Evolutionary conservation across 1,140 invertebrate genomes (phyloP).

Genomic region (Drosophila lini): DNA sequence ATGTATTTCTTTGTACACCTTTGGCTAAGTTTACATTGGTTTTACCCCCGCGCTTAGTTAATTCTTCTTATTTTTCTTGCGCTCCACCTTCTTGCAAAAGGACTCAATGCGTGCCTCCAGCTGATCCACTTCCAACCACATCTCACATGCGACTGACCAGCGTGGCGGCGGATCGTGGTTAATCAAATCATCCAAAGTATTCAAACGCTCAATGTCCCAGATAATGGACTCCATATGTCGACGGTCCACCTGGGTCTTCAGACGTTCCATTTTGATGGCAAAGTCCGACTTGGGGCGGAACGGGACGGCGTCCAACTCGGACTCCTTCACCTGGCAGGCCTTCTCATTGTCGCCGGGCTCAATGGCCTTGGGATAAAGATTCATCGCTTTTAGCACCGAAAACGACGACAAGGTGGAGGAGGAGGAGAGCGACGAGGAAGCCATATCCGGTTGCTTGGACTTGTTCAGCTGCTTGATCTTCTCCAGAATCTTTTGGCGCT

Average conservation of each 20-base stretch:
- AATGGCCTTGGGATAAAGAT: not conserved
- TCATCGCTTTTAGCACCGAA: too few relatives aligned
- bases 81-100: not conserved
- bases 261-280: not conserved
- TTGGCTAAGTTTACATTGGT: too few relatives aligned
- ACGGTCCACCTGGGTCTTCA: slow-evolving; percentile 1
- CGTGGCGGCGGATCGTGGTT: slow-evolving; percentile 26
- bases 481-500: slow-evolving; percentile 3
- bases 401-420: not conserved
- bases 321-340: slow-evolving; percentile 1
- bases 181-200: not conserved
- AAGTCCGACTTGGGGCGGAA: not conserved
- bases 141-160: slow-evolving; percentile 17
- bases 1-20: too few relatives aligned
- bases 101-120: slow-evolving; percentile 17
- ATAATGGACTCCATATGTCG: slow-evolving; percentile 1
- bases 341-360: slow-evolving; percentile 7
- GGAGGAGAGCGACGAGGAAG: not conserved
- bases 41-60: too few relatives aligned
- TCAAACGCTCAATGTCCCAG: not conserved
- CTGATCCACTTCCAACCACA: slow-evolving; percentile 37
- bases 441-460: not conserved
- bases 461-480: not conserved
- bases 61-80: too few relatives aligned
- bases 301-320: not conserved